Base-by-base conservation (phyloP, 1,140 invertebrate species). In the Zaprionus vittiger region DNA sequence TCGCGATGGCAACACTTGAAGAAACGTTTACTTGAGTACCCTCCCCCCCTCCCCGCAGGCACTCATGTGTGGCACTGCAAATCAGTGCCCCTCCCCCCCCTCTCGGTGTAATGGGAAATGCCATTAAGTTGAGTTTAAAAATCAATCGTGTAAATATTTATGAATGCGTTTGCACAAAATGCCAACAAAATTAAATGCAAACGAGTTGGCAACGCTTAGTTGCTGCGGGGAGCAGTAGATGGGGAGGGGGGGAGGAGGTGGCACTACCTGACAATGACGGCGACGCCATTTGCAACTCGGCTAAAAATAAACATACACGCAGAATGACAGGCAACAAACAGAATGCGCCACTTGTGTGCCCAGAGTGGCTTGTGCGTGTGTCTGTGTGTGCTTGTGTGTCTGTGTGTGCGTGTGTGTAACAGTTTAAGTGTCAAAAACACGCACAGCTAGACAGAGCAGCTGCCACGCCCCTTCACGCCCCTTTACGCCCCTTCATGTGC, bases 401-500 rank as follows among this genome's bases (percentile, higher is more conserved):
- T 7, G 38, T n/a, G n/a, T 2, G 41, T n/a, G 41, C 2, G 41
- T 44, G 41, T 17, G 41, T 44, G 41, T n/a, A 5, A 5, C n/a
- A 85, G 81, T 90, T 85, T 90, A 90, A 80, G 85, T 90, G 85
- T 90, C 85, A 90, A 80, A 90, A 90, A 73, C 84, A 87, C 71
- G 61, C 83, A 52, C 41, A 71, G 15, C 28, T 17, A 47, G 61
- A 47, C n/a, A 11, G 31, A 9, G 31, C 24, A 28, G n/a, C 31
- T 9, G 49, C 12, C 68, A 56, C 68, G 52, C 60, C 68, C 49
- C 34, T 9, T 20, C 11, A 37, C 9, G 34, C 15, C 7, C 22
- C 20, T 77, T 71, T 67, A 80, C 61, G 11, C 47, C 37, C 2
- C 15, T 34, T n/a, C 20, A 62, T 22, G 20, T n/a, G 9, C 34